Evolutionary conservation across 37 sponge, comb jelly and placozoan genomes (phyloP).

Genomic region (Beroe ovata): DNA sequence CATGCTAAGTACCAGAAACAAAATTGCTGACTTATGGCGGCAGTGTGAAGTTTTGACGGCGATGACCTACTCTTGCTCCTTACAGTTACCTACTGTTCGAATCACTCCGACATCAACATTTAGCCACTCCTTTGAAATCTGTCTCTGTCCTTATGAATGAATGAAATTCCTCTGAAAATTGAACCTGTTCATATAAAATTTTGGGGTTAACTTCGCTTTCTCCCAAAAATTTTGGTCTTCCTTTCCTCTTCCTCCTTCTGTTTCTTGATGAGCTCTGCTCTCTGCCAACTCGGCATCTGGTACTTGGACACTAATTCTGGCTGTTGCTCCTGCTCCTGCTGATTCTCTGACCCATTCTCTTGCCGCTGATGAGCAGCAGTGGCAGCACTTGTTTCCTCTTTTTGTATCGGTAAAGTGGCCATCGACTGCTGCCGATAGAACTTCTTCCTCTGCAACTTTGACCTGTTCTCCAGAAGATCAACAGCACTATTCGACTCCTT

Average conservation of each 20-base stretch:
- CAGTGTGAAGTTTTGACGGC: too few species aligned
- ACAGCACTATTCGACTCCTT: background rate
- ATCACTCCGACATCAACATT: too few species aligned
- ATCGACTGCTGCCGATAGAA: constrained; percentile 18
- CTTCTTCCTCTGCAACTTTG: constrained; percentile 22
- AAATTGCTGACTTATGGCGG: too few species aligned
- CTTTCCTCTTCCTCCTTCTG: constrained; percentile 6
- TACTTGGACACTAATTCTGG: constrained; percentile 8
- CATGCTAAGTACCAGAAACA: too few species aligned
- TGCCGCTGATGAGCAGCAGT: background rate
- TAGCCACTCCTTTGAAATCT: too few species aligned
- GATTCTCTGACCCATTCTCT: background rate
- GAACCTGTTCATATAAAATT: too few species aligned
- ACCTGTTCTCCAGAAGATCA: background rate
- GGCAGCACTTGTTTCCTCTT: background rate
- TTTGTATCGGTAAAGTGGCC: background rate
- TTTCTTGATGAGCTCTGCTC: constrained; percentile 34
- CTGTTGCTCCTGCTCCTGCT: background rate
- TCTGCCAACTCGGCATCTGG: constrained; percentile 63
- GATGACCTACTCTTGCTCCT: too few species aligned
- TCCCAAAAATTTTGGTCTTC: constrained; percentile 34
- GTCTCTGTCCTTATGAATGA: too few species aligned
- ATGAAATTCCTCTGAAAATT: too few species aligned
- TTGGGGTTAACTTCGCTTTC: constrained; percentile 11
- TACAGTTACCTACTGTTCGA: too few species aligned